Evolutionary conservation across 2,797 vertebrate genomes (phyloP).

Genomic region (Coracias cyanogaster): DNA sequence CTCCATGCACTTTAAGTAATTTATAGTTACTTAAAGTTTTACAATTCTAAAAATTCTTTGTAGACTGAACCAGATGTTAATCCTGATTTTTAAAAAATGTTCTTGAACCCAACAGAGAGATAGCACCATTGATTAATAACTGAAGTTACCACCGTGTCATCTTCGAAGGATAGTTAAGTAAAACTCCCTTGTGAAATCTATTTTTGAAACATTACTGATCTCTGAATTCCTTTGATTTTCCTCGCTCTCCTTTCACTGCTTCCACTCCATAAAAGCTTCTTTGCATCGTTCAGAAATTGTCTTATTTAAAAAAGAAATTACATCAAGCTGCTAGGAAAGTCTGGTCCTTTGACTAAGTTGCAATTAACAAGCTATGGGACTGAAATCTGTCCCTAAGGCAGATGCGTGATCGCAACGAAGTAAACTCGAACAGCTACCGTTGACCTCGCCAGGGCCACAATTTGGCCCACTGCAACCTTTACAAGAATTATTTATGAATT

Average conservation of each 20-base stretch:
- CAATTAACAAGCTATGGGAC: conserved; percentile 1
- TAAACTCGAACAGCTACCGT: neutral
- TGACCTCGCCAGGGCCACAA: neutral
- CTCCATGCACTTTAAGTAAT: neutral
- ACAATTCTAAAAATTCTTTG: conserved; percentile 28
- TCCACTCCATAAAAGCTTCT: neutral
- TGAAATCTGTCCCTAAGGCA: neutral
- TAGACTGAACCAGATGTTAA: conserved; percentile 38
- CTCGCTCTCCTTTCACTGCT: neutral
- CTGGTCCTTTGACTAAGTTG: neutral
- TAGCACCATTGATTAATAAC: conserved; percentile 45
- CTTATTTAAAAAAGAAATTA: neutral
- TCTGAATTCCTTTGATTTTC: conserved; percentile 48
- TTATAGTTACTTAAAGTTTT: conserved; percentile 15
- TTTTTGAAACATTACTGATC: conserved; percentile 39
- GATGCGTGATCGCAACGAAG: neutral
- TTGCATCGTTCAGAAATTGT: conserved; percentile 17
- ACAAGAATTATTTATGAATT: neutral
- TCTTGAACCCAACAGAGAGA: conserved; percentile 20
- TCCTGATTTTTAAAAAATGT: neutral
- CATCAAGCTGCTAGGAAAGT: neutral
- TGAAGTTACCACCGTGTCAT: conserved; percentile 26
- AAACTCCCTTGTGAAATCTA: conserved; percentile 35
- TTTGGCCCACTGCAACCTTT: neutral
- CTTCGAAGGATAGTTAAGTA: conserved; percentile 45